These are phyloP conservation scores for Trinorchestia longiramus DNA, from an alignment of 1,140 invertebrate genomes.

Conservation along the genomic window DNA sequence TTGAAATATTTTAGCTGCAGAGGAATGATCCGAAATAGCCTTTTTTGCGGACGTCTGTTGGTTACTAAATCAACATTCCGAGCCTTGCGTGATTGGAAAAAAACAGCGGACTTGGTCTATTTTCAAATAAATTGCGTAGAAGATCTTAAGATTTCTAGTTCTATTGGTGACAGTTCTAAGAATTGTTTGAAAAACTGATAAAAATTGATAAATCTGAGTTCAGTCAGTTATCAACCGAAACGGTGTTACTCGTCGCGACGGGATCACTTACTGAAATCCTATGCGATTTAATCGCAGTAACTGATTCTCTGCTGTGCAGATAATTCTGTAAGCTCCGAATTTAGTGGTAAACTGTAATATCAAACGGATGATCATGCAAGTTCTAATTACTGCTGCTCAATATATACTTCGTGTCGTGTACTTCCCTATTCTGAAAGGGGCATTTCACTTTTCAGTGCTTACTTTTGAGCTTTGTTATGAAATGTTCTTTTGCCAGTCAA, in stretches of 20 bases:
- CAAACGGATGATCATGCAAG: not conserved
- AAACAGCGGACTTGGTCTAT: not conserved
- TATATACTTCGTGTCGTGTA: not conserved
- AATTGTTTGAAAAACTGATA: not conserved
- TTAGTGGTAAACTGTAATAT: not conserved
- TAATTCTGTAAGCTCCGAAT: not conserved
- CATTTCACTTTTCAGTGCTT: not conserved
- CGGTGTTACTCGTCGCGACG: not conserved
- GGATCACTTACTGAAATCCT: not conserved
- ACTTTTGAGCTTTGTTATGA: not conserved
- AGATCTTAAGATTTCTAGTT: not conserved
- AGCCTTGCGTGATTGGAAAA: not conserved
- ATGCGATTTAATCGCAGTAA: not conserved
- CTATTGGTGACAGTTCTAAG: not conserved
- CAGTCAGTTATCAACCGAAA: not conserved
- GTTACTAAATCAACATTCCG: not conserved
- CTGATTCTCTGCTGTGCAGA: not conserved
- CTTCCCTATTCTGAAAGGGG: not conserved
- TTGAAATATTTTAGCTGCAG: not conserved
- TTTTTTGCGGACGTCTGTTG: not conserved
- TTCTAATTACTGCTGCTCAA: not conserved
- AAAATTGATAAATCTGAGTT: not conserved
- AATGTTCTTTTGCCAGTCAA: not conserved
- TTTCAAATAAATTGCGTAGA: not conserved
- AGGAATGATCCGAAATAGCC: not conserved